Conservation (phyloP, 2,797 vertebrate species). For the Bradypus variegatus region DNA sequence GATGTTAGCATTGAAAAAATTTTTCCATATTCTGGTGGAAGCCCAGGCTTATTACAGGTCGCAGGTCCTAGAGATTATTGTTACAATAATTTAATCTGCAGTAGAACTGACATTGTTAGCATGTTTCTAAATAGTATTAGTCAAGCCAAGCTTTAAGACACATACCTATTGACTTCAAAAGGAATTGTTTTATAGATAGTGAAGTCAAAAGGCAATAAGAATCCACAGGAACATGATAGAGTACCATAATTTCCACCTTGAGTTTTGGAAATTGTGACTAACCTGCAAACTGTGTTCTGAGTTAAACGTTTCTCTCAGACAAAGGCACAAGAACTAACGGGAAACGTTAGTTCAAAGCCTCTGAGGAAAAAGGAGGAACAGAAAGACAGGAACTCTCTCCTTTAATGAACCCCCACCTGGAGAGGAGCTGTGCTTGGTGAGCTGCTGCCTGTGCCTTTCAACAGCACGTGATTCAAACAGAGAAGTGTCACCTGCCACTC, state of each 20-base stretch:
- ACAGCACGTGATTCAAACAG: constrained; percentile 37
- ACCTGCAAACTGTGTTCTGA: constrained; percentile 55
- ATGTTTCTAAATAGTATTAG: constrained; percentile 47
- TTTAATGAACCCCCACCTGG: constrained; percentile 43
- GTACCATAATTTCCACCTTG: constrained; percentile 38
- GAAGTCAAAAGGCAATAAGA: constrained; percentile 45
- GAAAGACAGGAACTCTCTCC: constrained; percentile 31
- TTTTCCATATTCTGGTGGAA: constrained; percentile 34
- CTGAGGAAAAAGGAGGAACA: constrained; percentile 37
- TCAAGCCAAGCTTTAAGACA: constrained; percentile 64
- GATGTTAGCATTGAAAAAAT: neutral
- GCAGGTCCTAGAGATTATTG: constrained; percentile 16
- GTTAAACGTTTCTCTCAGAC: constrained; percentile 58
- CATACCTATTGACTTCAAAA: constrained; percentile 56
- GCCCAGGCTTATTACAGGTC: constrained; percentile 47
- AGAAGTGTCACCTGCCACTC: constrained; percentile 38
- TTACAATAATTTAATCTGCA: constrained; percentile 54
- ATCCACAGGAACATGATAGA: constrained; percentile 37
- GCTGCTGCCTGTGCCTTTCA: constrained; percentile 42
- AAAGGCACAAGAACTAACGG: constrained; percentile 53
- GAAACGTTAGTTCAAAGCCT: constrained; percentile 56
- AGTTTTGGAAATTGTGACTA: constrained; percentile 60
- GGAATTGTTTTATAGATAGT: constrained; percentile 55
- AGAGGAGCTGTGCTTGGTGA: constrained; percentile 13
- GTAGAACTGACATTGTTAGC: constrained; percentile 49